These are phyloP conservation scores for Drosophila flavopinicola DNA, from an alignment of 2,888 invertebrate species.

Conservation along the genomic window DNA sequence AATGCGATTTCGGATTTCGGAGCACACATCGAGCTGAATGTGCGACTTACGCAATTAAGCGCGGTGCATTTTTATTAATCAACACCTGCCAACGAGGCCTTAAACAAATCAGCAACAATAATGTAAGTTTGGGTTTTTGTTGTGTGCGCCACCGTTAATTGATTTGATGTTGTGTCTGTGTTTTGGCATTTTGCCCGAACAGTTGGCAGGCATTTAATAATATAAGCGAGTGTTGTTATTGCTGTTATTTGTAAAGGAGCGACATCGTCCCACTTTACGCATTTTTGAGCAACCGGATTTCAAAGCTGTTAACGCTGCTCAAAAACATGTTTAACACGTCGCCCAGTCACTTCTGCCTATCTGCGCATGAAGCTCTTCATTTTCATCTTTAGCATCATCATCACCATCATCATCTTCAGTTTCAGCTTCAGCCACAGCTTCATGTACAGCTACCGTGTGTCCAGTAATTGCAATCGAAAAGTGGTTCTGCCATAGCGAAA, in stretches of 20 bases:
- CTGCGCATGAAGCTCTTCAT: conserved; percentile 54
- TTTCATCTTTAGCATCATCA: conserved; percentile 24
- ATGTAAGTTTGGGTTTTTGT: conserved; percentile 4
- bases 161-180: conserved; percentile 60
- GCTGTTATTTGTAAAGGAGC: conserved; percentile 69
- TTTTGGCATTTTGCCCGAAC: conserved; percentile 79
- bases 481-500: conserved; percentile 64
- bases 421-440: no score
- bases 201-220: conserved; percentile 71
- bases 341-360: conserved; percentile 45
- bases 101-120: conserved; percentile 24
- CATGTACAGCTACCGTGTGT: conserved; percentile 33
- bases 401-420: conserved; percentile 16
- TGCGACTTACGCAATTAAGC: conserved; percentile 57
- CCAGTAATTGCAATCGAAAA: conserved; percentile 48
- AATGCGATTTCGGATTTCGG: not conserved
- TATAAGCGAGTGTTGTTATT: conserved; percentile 38
- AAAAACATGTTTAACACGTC: conserved; percentile 76
- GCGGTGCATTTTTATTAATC: conserved; percentile 69
- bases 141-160: conserved; percentile 63
- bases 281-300: conserved; percentile 77
- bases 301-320: conserved; percentile 26
- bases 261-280: conserved; percentile 80
- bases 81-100: conserved; percentile 77
- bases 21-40: conserved; percentile 10